A percentile compares a stretch with the other conserved stretches of the same genome.
Conservation (phyloP, 2,113 vertebrate genomes). For the Tenebrosternarchus preto region DNA sequence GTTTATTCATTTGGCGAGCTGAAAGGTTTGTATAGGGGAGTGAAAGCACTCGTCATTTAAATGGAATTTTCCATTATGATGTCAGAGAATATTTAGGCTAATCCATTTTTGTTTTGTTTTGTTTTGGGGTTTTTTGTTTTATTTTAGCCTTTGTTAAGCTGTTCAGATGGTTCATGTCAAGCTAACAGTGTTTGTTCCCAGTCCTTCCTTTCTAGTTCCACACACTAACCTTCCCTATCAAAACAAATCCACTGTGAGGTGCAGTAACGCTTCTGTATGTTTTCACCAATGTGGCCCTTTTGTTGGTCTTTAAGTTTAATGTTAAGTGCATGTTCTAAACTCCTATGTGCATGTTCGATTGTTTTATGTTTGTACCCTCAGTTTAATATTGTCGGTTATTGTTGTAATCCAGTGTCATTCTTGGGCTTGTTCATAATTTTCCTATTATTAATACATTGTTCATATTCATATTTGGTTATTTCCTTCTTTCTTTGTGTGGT, state of each 20-base stretch:
- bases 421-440: constrained; percentile 22
- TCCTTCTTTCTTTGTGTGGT: not conserved
- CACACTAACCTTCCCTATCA: constrained; percentile 9
- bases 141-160: not conserved
- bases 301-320: constrained; percentile 26
- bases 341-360: constrained; percentile 20
- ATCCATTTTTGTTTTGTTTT: not conserved
- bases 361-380: constrained; percentile 22
- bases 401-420: constrained; percentile 5
- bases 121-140: not conserved
- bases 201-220: not conserved
- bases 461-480: constrained; percentile 16
- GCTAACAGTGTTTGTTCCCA: constrained; percentile 10
- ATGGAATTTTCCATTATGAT: not conserved
- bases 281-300: not conserved
- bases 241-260: constrained; percentile 13
- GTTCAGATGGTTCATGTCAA: not conserved
- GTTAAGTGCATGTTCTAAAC: constrained; percentile 16
- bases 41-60: too few relatives aligned
- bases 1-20: not conserved
- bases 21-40: too few relatives aligned
- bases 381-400: constrained; percentile 25
- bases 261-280: not conserved
- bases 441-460: constrained; percentile 43
- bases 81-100: not conserved